phyloP scores from a whole-genome alignment of 2,888 invertebrate species.

The Sinohyriopsis cumingii region DNA sequence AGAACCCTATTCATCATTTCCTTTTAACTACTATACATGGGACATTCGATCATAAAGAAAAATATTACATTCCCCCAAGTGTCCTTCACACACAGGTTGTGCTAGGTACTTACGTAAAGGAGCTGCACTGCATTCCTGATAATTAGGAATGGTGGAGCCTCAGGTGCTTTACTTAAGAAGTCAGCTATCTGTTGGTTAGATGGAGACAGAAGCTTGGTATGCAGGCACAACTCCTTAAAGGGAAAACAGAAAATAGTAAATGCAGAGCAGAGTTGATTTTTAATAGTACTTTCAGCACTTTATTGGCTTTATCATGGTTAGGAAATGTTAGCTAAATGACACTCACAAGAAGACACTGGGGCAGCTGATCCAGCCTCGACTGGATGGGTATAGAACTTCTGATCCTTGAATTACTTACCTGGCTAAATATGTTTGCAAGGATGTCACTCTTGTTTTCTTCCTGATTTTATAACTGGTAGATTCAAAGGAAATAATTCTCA shows the following conservation, averaged over 20 bases:
- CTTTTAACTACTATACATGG: not conserved
- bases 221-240: conserved; percentile 85
- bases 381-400: no score
- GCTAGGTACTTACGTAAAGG: conserved; percentile 70
- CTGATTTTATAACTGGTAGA: no score
- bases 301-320: no score
- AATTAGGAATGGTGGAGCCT: conserved; percentile 86
- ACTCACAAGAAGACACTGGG: no score
- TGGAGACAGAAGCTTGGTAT: conserved; percentile 87
- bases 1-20: not conserved
- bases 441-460: no score
- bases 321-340: no score
- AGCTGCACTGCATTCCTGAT: conserved; percentile 83
- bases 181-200: conserved; percentile 84
- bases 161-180: conserved; percentile 87
- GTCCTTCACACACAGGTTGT: not conserved
- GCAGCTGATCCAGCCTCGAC: no score
- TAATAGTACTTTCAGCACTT: no score
- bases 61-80: not conserved
- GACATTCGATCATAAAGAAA: not conserved
- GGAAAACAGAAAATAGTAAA: not conserved
- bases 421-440: no score
- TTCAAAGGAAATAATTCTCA: no score
- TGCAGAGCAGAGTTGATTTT: no score
- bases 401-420: no score